These are phyloP conservation scores for Macrophya annulata DNA, from an alignment of 2,888 invertebrate genomes.

Conservation along the genomic window DNA sequence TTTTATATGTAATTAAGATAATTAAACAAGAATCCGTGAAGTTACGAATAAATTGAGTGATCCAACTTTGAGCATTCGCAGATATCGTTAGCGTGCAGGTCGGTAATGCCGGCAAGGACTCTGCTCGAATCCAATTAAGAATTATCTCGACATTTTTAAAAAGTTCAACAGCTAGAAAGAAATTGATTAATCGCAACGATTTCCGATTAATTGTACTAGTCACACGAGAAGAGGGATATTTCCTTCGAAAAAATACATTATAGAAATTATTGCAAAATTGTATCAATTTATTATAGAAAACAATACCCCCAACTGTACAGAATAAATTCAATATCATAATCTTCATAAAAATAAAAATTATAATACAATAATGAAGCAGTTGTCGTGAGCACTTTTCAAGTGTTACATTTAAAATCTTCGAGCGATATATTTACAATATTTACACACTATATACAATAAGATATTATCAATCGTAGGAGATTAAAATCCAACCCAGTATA, in stretches of 20 bases:
- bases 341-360: not conserved
- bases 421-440: slow-evolving; percentile 51
- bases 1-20: too few relatives aligned
- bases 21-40: too few relatives aligned
- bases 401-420: slow-evolving; percentile 27
- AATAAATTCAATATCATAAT: slow-evolving; percentile 5
- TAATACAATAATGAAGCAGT: slow-evolving; percentile 17
- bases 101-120: too few relatives aligned
- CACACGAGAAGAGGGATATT: not conserved
- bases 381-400: slow-evolving; percentile 51
- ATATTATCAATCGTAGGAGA: not conserved
- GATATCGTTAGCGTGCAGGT: too few relatives aligned
- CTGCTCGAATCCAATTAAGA: too few relatives aligned
- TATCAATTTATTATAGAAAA: slow-evolving; percentile 33
- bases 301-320: slow-evolving; percentile 30
- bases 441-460: slow-evolving; percentile 49
- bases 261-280: slow-evolving; percentile 1
- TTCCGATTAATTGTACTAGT: not conserved
- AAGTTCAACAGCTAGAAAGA: not conserved
- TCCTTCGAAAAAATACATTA: not conserved
- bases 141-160: not conserved
- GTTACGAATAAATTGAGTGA: too few relatives aligned
- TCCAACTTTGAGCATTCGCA: too few relatives aligned
- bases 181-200: too few relatives aligned
- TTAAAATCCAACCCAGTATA: not conserved